These are phyloP conservation scores for Myotis findleyi DNA, from an alignment of 2,797 vertebrate species.

Conservation along the genomic window DNA sequence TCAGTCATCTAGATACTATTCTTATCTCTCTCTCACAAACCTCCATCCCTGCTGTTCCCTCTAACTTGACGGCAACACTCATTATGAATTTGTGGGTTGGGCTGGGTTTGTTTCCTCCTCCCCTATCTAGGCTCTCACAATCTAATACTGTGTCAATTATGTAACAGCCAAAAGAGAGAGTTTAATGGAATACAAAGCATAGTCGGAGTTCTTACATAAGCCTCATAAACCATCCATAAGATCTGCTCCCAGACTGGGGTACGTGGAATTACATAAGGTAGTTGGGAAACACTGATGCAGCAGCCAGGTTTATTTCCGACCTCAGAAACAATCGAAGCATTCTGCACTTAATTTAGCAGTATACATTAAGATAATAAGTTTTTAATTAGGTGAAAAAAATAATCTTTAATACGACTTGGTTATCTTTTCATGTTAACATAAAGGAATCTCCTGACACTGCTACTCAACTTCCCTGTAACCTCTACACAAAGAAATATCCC, in stretches of 20 bases:
- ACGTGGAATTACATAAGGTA: conserved; percentile 50
- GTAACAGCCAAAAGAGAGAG: conserved; percentile 67
- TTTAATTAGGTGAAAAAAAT: neutral
- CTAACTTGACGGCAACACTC: conserved; percentile 65
- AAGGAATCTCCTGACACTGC: neutral
- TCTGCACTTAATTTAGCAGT: neutral
- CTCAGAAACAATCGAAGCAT: conserved; percentile 13
- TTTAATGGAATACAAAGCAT: conserved; percentile 10
- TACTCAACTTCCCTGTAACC: neutral
- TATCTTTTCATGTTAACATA: neutral
- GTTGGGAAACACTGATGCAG: neutral
- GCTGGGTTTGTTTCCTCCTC: neutral
- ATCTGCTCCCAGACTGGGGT: neutral
- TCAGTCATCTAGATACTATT: conserved; percentile 21
- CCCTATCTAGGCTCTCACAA: neutral
- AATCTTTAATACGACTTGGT: neutral
- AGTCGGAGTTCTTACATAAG: conserved; percentile 72
- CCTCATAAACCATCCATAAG: conserved; percentile 45
- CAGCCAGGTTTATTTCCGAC: neutral
- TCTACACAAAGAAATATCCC: neutral
- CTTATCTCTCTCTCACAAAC: conserved; percentile 70
- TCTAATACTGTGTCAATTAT: conserved; percentile 68
- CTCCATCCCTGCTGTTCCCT: conserved; percentile 59
- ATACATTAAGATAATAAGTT: neutral
- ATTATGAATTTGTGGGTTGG: conserved; percentile 24